These are phyloP conservation scores for Trachythela sp. DNA, from an alignment of 64 coral and sea anemone species.

Conservation along the genomic window DNA sequence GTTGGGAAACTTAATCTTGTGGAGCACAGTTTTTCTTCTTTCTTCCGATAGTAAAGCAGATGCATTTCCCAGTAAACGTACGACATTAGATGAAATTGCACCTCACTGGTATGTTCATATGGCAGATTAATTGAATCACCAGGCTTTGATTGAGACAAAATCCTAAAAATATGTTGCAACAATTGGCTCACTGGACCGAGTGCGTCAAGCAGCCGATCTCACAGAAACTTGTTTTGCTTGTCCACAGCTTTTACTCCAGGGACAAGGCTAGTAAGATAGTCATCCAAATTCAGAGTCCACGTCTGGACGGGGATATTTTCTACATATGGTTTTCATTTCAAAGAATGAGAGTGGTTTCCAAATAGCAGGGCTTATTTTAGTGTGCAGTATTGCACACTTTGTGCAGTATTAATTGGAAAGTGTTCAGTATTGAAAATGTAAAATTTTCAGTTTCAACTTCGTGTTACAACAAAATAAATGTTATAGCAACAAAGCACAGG, in stretches of 20 bases:
- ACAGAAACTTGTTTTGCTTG: slow-evolving; percentile 44
- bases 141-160: background rate
- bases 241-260: slow-evolving; percentile 43
- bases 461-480: too few relatives aligned
- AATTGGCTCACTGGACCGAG: slow-evolving; percentile 37
- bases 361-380: too few relatives aligned
- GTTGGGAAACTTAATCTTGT: too few relatives aligned
- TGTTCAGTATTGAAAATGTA: too few relatives aligned
- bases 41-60: background rate
- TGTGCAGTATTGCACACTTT: too few relatives aligned
- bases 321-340: slow-evolving; percentile 43
- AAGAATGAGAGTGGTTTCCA: background rate
- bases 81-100: background rate
- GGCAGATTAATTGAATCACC: background rate
- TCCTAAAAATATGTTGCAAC: slow-evolving; percentile 14
- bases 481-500: too few relatives aligned
- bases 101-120: background rate
- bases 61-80: background rate
- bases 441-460: too few relatives aligned
- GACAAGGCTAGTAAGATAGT: slow-evolving; percentile 33
- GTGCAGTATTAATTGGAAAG: too few relatives aligned
- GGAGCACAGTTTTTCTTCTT: too few relatives aligned
- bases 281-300: slow-evolving; percentile 14
- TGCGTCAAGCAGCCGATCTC: slow-evolving; percentile 47
- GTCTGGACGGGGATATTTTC: slow-evolving; percentile 42